phyloP scores from a whole-genome alignment of 2,888 invertebrate genomes.

The Scaptomyza caliginosa region DNA sequence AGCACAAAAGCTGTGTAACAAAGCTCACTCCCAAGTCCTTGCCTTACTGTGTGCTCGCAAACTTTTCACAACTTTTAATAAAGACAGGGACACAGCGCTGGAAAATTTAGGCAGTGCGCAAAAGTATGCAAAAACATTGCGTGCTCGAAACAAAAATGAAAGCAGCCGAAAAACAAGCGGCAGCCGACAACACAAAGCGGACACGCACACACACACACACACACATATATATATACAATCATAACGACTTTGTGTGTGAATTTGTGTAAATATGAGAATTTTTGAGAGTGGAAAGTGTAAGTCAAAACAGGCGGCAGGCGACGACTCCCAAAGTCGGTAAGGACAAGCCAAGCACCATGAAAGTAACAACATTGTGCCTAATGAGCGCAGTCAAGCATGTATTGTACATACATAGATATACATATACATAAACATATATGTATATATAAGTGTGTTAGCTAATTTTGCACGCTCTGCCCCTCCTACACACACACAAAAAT shows the following conservation, averaged over 20 bases:
- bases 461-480: conserved; percentile 53
- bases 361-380: conserved; percentile 68
- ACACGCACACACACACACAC: conserved; percentile 23
- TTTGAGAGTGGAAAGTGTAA: conserved; percentile 61
- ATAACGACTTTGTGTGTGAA: conserved; percentile 8
- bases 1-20: conserved; percentile 4
- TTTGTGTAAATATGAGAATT: conserved; percentile 36
- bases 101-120: conserved; percentile 59
- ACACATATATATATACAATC: conserved; percentile 21
- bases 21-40: conserved; percentile 1
- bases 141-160: conserved; percentile 55
- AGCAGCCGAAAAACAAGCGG: conserved; percentile 45
- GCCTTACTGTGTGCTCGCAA: conserved; percentile 20
- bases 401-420: conserved; percentile 12
- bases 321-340: conserved; percentile 64
- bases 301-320: conserved; percentile 50
- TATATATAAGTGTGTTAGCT: conserved; percentile 34
- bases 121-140: conserved; percentile 63
- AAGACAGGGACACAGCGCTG: conserved; percentile 64
- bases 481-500: conserved; percentile 1
- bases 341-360: conserved; percentile 62
- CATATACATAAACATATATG: conserved; percentile 3
- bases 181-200: conserved; percentile 37
- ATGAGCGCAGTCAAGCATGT: conserved; percentile 68
- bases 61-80: conserved; percentile 69